Evolutionary conservation across 2,113 vertebrate species (phyloP).

Genomic region (Struthio camelus): DNA sequence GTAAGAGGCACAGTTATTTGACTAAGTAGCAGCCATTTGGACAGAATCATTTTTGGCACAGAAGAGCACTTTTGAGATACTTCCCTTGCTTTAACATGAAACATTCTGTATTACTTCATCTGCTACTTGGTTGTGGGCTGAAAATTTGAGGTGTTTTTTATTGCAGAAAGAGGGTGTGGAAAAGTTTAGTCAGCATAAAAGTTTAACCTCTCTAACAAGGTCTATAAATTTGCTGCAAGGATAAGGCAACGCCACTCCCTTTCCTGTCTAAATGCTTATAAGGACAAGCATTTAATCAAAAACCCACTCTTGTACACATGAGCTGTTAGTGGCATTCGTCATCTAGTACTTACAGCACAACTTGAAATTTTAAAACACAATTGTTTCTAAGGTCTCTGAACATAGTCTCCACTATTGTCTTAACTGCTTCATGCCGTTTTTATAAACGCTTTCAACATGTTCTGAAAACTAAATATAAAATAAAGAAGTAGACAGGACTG

Average conservation of each 20-base stretch:
- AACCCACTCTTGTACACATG: background rate
- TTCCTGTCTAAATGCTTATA: background rate
- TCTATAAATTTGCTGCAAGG: slow-evolving; percentile 11
- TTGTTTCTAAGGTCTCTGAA: background rate
- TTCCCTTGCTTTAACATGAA: background rate
- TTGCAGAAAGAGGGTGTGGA: slow-evolving; percentile 25
- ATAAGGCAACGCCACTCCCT: slow-evolving; percentile 36
- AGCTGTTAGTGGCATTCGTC: background rate
- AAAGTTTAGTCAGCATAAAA: slow-evolving; percentile 33
- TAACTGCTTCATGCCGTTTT: background rate
- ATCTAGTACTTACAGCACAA: background rate
- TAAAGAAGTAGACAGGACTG: background rate
- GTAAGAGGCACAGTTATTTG: background rate
- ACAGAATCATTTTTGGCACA: background rate
- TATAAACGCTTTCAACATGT: background rate
- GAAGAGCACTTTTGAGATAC: background rate
- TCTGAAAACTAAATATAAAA: slow-evolving; percentile 25
- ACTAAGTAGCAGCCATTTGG: background rate
- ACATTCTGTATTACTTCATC: background rate
- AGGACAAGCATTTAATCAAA: slow-evolving; percentile 7
- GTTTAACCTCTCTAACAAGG: slow-evolving; percentile 31
- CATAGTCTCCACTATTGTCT: background rate
- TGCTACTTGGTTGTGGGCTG: background rate
- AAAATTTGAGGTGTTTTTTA: slow-evolving; percentile 35
- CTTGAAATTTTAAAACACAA: background rate